Conservation (phyloP, 2,888 invertebrate species). For the Acanthoscelides obtectus region DNA sequence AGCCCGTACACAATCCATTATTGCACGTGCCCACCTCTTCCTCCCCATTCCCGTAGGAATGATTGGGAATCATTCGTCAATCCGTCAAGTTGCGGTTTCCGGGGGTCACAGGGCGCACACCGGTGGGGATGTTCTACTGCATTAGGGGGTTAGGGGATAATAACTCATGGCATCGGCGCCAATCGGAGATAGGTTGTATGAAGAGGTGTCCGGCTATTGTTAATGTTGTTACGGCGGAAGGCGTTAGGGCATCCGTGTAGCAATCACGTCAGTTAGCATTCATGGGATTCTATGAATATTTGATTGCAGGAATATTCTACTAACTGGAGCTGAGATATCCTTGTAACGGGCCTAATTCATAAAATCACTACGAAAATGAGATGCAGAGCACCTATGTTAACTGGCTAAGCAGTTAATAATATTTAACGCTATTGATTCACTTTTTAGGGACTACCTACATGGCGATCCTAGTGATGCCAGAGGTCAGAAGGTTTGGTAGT, state of each 20-base stretch:
- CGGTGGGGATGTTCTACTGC: neutral
- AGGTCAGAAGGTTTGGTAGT: no score
- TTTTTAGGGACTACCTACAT: no score
- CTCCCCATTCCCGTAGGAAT: neutral
- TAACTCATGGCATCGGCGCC: neutral
- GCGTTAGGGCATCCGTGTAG: neutral
- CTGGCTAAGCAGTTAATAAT: no score
- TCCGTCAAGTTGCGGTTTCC: neutral
- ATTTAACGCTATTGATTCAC: no score
- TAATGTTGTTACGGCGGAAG: neutral
- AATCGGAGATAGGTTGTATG: neutral
- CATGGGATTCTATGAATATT: neutral
- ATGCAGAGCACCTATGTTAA: no score
- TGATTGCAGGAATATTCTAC: neutral
- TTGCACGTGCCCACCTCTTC: neutral
- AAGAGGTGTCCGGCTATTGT: neutral
- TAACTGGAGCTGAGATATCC: no score
- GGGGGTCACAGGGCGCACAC: neutral
- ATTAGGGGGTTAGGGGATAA: neutral
- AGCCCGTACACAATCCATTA: neutral
- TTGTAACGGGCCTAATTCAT: no score
- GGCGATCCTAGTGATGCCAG: no score
- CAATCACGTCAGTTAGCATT: neutral
- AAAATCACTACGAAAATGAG: no score
- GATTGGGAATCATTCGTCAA: neutral